Percentiles rank a stretch among this genome's conserved stretches.
These are phyloP conservation scores for Psittacula derbiana DNA, from an alignment of 2,797 vertebrate species.

Conservation along the genomic window DNA sequence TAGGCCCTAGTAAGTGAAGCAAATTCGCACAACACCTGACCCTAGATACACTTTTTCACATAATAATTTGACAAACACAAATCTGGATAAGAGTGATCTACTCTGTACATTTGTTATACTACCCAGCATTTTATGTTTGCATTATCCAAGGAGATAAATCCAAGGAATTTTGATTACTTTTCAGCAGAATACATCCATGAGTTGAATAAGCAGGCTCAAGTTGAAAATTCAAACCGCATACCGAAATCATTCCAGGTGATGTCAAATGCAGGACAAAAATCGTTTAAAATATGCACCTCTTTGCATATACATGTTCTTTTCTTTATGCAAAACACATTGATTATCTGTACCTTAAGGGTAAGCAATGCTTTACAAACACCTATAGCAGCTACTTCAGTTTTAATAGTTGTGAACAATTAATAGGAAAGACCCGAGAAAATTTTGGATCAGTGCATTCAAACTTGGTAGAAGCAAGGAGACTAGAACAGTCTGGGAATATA, in stretches of 20 bases:
- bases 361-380: neutral
- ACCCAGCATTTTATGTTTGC: neutral
- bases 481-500: neutral
- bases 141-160: neutral
- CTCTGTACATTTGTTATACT: neutral
- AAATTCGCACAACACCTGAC: neutral
- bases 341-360: neutral
- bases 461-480: neutral
- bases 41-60: neutral
- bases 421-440: neutral
- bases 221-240: neutral
- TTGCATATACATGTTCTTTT: neutral
- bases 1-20: neutral
- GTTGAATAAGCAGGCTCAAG: neutral
- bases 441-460: neutral
- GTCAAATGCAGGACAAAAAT: neutral
- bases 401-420: neutral
- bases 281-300: neutral
- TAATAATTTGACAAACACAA: neutral
- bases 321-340: neutral
- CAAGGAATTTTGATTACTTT: neutral
- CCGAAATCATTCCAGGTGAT: neutral
- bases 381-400: neutral
- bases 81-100: rapidly evolving
- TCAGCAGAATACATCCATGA: neutral